These are phyloP conservation scores for Agrochola lota DNA, from an alignment of 2,888 invertebrate species.

Conservation along the genomic window DNA sequence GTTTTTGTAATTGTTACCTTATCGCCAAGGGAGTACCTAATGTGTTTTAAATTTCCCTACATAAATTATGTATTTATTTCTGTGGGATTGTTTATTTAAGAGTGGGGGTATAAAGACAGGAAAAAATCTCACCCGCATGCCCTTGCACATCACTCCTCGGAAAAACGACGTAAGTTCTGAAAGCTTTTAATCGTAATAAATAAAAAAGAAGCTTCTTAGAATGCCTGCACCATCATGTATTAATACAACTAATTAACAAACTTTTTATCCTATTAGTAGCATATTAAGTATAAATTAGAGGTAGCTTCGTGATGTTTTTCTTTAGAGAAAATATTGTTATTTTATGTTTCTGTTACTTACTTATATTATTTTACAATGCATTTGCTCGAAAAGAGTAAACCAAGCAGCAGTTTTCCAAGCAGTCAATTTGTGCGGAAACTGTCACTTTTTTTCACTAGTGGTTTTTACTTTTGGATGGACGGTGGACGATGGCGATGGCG, in stretches of 20 bases:
- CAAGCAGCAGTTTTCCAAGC: too few relatives aligned
- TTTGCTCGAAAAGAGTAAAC: too few relatives aligned
- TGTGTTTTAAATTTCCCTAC: background rate
- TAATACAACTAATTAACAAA: too few relatives aligned
- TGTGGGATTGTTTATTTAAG: background rate
- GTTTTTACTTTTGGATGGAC: too few relatives aligned
- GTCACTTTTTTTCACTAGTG: too few relatives aligned
- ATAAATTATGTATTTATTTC: background rate
- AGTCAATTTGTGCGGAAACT: too few relatives aligned
- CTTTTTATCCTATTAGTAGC: background rate
- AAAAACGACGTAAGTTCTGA: background rate
- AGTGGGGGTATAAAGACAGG: background rate
- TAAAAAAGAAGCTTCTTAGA: background rate
- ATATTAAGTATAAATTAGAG: background rate
- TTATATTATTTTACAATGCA: background rate
- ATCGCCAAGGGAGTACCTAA: background rate
- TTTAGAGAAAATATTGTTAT: background rate
- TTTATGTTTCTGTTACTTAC: background rate
- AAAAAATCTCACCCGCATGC: background rate
- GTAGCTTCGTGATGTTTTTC: too few relatives aligned
- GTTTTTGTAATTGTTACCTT: slow-evolving; percentile 29
- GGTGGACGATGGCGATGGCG: too few relatives aligned
- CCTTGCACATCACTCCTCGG: background rate
- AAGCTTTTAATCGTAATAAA: background rate
- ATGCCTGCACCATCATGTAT: too few relatives aligned